phyloP scores from a whole-genome alignment of 2,797 vertebrate genomes.

The Sylvilagus floridanus region DNA sequence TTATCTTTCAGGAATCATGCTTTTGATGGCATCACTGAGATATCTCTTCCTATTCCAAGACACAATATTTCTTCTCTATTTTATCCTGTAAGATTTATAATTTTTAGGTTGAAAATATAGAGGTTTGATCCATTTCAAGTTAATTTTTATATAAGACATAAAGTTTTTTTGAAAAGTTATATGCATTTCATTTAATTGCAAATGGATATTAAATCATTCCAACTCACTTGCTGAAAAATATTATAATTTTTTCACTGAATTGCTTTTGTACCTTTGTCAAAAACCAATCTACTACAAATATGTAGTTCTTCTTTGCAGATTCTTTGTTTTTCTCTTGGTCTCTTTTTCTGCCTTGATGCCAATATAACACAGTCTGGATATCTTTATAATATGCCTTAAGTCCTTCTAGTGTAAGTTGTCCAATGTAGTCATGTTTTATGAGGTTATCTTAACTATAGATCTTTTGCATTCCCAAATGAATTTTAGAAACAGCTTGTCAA shows the following conservation, averaged over 20 bases:
- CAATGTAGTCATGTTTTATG: neutral
- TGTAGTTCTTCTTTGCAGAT: neutral
- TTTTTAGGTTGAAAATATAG: neutral
- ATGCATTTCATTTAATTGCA: neutral
- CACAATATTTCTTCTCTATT: neutral
- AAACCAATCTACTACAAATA: neutral
- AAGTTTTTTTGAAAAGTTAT: neutral
- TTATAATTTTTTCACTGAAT: neutral
- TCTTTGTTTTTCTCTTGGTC: neutral
- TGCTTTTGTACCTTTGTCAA: neutral
- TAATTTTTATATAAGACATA: neutral
- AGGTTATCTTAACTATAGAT: neutral
- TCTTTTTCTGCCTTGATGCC: neutral
- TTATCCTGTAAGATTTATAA: neutral
- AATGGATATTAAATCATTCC: neutral
- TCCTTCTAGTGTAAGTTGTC: neutral
- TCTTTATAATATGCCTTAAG: neutral
- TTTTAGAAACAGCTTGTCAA: neutral
- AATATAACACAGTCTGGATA: neutral
- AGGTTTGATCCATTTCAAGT: neutral
- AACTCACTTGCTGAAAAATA: neutral
- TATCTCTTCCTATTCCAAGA: neutral
- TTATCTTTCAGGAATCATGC: neutral
- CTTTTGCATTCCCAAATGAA: neutral
- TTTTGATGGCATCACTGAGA: neutral